A percentile compares a stretch with the other conserved stretches of the same genome.
These are phyloP conservation scores for Ceyx melanurus DNA, from an alignment of 2,113 vertebrate genomes.

Conservation along the genomic window DNA sequence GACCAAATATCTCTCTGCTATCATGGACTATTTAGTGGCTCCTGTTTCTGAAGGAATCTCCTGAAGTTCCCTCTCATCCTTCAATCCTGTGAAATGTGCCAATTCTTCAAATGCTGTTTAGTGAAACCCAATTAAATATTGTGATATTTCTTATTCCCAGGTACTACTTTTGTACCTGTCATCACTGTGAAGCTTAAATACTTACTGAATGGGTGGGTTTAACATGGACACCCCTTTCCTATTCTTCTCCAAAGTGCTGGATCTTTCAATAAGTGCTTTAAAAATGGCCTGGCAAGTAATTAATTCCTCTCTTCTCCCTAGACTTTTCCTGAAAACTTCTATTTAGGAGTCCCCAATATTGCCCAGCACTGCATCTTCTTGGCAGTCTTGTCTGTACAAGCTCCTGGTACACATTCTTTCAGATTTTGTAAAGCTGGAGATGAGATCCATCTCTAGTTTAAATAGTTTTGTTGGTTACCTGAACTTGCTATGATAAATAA, in stretches of 20 bases:
- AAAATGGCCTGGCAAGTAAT: neutral
- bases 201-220: neutral
- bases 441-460: accelerated
- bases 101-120: neutral
- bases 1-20: neutral
- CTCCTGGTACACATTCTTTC: neutral
- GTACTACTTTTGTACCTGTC: neutral
- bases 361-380: neutral
- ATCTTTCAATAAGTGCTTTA: neutral
- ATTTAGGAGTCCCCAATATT: neutral
- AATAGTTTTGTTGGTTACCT: neutral
- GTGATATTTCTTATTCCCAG: neutral
- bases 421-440: neutral
- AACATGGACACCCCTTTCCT: neutral
- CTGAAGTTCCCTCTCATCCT: neutral
- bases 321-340: neutral
- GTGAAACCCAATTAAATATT: neutral
- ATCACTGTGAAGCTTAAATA: neutral
- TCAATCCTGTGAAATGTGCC: neutral
- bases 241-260: neutral
- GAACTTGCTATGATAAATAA: neutral
- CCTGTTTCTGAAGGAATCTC: neutral
- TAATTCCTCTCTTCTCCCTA: neutral
- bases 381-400: neutral
- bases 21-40: neutral